Percentiles rank a stretch among this genome's conserved stretches.
Conservation (phyloP, 2,113 vertebrate species). For the Podocnemis expansa region DNA sequence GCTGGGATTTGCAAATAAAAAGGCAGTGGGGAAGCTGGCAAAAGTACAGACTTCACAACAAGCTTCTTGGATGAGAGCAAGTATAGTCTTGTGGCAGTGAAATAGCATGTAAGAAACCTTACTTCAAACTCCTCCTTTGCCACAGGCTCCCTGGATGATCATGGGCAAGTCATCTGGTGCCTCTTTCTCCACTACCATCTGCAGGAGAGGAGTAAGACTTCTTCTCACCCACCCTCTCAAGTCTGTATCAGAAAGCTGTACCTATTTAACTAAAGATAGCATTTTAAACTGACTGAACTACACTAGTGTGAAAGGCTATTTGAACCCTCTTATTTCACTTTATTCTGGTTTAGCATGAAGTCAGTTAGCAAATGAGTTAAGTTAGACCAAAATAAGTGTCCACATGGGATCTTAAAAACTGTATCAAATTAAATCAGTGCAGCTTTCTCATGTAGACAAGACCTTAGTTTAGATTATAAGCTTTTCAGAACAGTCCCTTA, state of each 20-base stretch:
- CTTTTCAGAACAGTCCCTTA: not conserved
- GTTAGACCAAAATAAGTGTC: not conserved
- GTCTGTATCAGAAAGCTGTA: not conserved
- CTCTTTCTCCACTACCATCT: not conserved
- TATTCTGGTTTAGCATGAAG: not conserved
- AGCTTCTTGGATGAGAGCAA: not conserved
- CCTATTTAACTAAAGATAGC: not conserved
- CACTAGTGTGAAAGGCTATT: not conserved
- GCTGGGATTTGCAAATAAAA: not conserved
- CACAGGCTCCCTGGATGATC: not conserved
- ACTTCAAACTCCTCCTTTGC: no score
- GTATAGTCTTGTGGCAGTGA: not conserved
- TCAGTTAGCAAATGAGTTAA: not conserved
- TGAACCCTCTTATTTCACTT: not conserved
- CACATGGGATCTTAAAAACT: not conserved
- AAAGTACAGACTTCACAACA: not conserved
- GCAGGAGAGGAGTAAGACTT: not conserved
- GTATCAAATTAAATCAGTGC: not conserved
- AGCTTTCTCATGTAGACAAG: not conserved
- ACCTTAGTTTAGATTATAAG: not conserved
- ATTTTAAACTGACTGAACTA: not conserved
- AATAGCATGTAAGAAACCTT: no score
- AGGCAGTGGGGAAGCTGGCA: not conserved
- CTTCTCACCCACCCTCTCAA: not conserved
- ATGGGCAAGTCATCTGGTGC: not conserved